These are phyloP conservation scores for Crotophaga sulcirostris DNA, from an alignment of 2,113 vertebrate genomes.

Conservation along the genomic window DNA sequence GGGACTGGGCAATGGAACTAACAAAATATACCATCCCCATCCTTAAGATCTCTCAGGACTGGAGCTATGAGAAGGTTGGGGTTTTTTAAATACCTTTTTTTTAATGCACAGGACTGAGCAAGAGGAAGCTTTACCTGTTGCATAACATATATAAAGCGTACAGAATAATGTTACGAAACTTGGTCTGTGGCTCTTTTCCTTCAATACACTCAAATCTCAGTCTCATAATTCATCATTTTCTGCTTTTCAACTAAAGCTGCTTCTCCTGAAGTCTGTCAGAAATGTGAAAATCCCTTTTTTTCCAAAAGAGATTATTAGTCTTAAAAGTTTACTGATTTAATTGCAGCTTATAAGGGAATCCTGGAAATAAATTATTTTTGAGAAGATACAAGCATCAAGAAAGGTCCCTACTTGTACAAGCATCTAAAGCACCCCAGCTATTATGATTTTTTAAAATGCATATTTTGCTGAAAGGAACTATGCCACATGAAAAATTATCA, in stretches of 20 bases:
- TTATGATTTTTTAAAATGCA: neutral
- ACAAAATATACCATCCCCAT: neutral
- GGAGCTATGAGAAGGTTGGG: neutral
- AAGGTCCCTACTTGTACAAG: neutral
- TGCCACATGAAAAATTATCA: neutral
- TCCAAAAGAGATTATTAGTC: neutral
- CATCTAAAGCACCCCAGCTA: neutral
- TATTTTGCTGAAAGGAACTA: neutral
- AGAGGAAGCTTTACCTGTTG: neutral
- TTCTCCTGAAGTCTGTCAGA: neutral
- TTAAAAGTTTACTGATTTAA: neutral
- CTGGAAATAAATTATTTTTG: neutral
- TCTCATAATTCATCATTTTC: neutral
- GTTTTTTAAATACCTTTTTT: neutral
- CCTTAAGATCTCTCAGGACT: neutral
- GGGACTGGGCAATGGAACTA: neutral
- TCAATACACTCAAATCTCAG: neutral
- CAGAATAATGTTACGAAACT: neutral
- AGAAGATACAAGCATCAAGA: neutral
- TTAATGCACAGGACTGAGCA: neutral
- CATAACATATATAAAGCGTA: neutral
- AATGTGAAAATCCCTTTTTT: neutral
- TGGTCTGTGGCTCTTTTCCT: neutral
- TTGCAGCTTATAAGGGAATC: neutral
- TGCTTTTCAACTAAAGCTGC: neutral